A percentile compares a stretch with the other conserved stretches of the same genome.
Evolutionary conservation across 2,888 invertebrate species (phyloP).

Genomic region (Drosophila pseudotakahashii): DNA sequence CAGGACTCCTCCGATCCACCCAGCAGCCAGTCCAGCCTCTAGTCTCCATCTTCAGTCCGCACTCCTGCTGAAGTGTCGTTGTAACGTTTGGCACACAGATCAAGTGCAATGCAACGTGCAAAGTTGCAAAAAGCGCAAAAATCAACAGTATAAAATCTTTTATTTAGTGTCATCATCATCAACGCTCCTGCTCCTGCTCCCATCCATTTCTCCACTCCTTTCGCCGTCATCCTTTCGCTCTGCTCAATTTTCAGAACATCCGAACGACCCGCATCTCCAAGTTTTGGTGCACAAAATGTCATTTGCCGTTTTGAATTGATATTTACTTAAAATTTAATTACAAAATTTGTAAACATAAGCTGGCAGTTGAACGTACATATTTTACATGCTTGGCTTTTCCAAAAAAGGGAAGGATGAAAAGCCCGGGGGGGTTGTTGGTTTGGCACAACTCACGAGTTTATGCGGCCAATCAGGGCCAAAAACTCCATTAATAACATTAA

Average conservation of each 20-base stretch:
- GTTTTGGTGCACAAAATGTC: constrained; percentile 45
- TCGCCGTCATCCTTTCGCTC: constrained; percentile 9
- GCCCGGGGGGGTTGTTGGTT: not conserved
- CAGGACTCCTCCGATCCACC: constrained; percentile 2
- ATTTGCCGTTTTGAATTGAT: constrained; percentile 58
- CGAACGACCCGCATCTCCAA: constrained; percentile 51
- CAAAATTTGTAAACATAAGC: constrained; percentile 57
- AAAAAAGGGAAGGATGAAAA: not conserved
- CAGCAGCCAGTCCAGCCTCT: not conserved
- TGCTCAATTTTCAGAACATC: constrained; percentile 49
- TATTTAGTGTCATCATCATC: constrained; percentile 78
- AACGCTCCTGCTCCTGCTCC: constrained; percentile 34
- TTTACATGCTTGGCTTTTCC: constrained; percentile 7
- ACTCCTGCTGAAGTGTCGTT: constrained; percentile 69
- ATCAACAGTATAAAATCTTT: constrained; percentile 80
- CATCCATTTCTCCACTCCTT: constrained; percentile 8
- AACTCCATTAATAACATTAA: constrained; percentile 46
- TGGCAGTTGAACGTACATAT: not conserved
- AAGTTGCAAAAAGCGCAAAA: constrained; percentile 79
- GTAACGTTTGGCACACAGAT: constrained; percentile 80
- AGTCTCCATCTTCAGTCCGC: constrained; percentile 25
- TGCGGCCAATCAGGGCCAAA: constrained; percentile 34
- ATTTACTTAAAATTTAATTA: constrained; percentile 74
- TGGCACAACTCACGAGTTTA: not conserved
- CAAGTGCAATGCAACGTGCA: constrained; percentile 80